These are phyloP conservation scores for Ridgeia piscesae DNA, from an alignment of 1,140 invertebrate species.

Conservation along the genomic window DNA sequence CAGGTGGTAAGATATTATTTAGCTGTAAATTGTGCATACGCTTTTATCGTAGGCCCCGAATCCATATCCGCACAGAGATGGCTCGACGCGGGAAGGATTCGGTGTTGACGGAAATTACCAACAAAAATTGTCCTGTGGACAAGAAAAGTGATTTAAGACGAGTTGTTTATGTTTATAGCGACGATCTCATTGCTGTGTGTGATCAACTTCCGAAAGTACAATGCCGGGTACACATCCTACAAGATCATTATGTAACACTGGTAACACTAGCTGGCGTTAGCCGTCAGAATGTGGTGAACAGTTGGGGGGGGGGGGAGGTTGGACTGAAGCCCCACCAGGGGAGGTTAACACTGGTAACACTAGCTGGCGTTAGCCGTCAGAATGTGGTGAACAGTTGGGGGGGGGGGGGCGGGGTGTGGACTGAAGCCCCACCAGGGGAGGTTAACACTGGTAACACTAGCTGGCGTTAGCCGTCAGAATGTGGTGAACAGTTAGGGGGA, in stretches of 20 bases:
- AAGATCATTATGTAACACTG: too few relatives aligned
- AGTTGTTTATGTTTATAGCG: constrained; percentile 28
- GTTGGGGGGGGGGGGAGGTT: too few relatives aligned
- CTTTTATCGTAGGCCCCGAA: neutral
- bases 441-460: too few relatives aligned
- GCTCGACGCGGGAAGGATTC: neutral
- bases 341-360: too few relatives aligned
- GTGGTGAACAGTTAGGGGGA: too few relatives aligned
- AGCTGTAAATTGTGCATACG: too few relatives aligned
- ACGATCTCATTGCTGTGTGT: constrained; percentile 26
- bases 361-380: neutral
- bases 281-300: neutral
- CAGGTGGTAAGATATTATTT: too few relatives aligned
- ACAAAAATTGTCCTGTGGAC: neutral
- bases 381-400: too few relatives aligned
- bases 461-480: neutral
- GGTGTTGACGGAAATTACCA: neutral
- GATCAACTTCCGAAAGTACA: constrained; percentile 24
- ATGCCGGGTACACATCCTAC: constrained; percentile 11
- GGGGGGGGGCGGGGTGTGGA: too few relatives aligned
- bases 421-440: too few relatives aligned
- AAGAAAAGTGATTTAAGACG: neutral
- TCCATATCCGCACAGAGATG: neutral
- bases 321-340: too few relatives aligned
- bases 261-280: neutral